Percentiles rank a stretch among this genome's conserved stretches.
Conservation (phyloP, 2,797 vertebrate species). For the Scarus forsteni region DNA sequence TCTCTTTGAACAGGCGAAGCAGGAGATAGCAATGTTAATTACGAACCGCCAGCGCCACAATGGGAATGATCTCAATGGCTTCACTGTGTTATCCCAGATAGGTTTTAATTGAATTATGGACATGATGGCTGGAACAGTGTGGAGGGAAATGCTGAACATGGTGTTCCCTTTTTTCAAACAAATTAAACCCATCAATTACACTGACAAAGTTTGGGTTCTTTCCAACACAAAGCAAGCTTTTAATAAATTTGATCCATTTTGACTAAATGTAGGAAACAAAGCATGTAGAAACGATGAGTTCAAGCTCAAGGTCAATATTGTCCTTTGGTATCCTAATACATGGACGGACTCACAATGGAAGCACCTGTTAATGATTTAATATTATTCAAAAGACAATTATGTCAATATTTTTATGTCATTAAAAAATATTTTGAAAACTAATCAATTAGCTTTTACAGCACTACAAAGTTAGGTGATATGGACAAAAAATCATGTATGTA, state of each 20-base stretch:
- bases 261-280: neutral
- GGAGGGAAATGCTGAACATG: conserved; percentile 38
- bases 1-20: conserved; percentile 63
- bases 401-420: too few species aligned
- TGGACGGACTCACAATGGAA: too few species aligned
- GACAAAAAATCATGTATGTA: too few species aligned
- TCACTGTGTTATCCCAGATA: conserved; percentile 66
- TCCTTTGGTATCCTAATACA: neutral
- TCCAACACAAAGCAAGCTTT: conserved; percentile 11
- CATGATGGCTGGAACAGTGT: conserved; percentile 16
- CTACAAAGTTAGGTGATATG: too few species aligned
- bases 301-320: conserved; percentile 20
- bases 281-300: neutral
- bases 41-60: conserved; percentile 66
- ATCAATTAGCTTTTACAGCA: too few species aligned
- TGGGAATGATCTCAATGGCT: conserved; percentile 73
- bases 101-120: conserved; percentile 78
- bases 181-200: conserved; percentile 39
- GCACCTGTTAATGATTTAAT: too few species aligned
- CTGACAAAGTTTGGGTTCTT: conserved; percentile 5
- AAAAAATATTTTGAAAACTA: too few species aligned
- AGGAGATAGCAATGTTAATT: conserved; percentile 80
- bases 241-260: neutral
- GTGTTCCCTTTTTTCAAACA: conserved; percentile 19
- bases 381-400: too few species aligned